Conservation (phyloP, 1,140 invertebrate genomes). For the Diuraphis noxia region DNA sequence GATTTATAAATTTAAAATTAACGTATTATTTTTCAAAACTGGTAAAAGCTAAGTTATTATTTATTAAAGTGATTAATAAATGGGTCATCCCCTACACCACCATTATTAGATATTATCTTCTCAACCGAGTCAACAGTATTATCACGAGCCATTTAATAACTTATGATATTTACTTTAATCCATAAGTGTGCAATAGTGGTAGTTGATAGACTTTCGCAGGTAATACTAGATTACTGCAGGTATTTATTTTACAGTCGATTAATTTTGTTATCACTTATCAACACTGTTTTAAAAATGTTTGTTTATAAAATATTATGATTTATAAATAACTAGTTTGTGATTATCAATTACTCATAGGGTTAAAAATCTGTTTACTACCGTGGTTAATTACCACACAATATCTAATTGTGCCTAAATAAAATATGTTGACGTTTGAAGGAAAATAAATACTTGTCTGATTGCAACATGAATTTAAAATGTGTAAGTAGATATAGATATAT, state of each 20-base stretch:
- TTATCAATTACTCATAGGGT: neutral
- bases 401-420: neutral
- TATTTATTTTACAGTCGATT: neutral
- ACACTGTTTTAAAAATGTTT: neutral
- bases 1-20: neutral
- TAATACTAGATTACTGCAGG: neutral
- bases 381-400: too few relatives aligned
- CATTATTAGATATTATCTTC: neutral
- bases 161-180: neutral
- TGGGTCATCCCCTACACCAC: neutral
- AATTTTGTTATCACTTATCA: neutral
- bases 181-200: neutral
- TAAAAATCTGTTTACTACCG: neutral
- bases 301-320: neutral
- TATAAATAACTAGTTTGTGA: neutral
- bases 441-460: neutral
- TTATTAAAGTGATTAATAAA: neutral
- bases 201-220: neutral
- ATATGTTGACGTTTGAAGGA: neutral
- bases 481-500: too few relatives aligned
- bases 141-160: neutral
- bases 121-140: too few relatives aligned
- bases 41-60: neutral
- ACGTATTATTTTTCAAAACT: neutral
- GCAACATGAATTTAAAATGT: neutral